A percentile compares a stretch with the other conserved stretches of the same genome.
Evolutionary conservation across 2,797 vertebrate genomes (phyloP).

Genomic region (Tangara arthus): DNA sequence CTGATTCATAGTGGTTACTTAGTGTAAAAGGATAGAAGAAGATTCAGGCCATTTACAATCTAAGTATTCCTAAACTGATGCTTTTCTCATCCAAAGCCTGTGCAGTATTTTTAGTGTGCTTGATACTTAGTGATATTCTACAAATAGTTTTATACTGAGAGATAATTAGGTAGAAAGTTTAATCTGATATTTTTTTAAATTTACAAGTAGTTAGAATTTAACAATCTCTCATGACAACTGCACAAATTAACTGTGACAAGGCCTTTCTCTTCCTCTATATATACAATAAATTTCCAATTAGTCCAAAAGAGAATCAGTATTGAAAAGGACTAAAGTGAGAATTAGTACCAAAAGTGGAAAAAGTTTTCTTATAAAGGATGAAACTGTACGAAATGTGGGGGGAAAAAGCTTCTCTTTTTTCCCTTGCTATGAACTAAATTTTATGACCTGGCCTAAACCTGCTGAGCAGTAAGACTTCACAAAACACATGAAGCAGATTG

Average conservation of each 20-base stretch:
- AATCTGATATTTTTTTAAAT: neutral
- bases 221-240: neutral
- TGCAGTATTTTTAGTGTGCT: neutral
- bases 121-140: neutral
- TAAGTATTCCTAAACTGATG: neutral
- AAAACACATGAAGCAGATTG: neutral
- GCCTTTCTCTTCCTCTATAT: neutral
- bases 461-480: neutral
- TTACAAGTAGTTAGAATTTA: neutral
- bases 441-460: neutral
- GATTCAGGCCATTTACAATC: neutral
- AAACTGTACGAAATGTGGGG: neutral
- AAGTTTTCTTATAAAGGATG: neutral
- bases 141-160: neutral
- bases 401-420: fast-evolving
- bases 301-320: neutral
- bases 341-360: neutral
- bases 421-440: neutral
- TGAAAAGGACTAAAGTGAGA: neutral
- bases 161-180: neutral
- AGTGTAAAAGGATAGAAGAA: neutral
- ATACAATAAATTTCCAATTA: neutral
- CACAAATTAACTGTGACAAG: neutral
- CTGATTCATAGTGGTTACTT: neutral
- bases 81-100: neutral